Evolutionary conservation across 2,888 invertebrate species (phyloP), one percentile per base, ranked within the genome.

Genomic region (Beris morrisii): DNA sequence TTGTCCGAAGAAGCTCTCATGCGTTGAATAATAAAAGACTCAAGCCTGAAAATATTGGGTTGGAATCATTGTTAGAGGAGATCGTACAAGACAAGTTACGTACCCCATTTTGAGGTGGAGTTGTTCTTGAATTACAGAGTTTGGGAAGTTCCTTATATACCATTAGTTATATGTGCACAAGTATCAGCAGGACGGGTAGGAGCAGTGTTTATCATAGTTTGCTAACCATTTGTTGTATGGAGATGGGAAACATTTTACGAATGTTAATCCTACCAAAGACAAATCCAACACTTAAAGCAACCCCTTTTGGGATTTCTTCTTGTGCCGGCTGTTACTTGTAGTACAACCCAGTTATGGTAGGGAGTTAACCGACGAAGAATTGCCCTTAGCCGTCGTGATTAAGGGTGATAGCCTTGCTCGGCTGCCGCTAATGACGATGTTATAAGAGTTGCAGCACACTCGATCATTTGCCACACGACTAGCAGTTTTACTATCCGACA

Each of bases 181-280:
- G 95, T 75, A 91, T 95, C 69, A 87, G 92, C 13, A 95, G 95
- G 94, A 95, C 95, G 94, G 93, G 92, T 4, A 99, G 98, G 98
- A 97, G 97, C 77, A 97, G 99, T 77, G 93, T 97, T 76, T 99
- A 95, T 80, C 95, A 97, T 82, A 96, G 96, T 75, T 97, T 98
- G 95, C 84, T 98, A 72, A 95, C n/a, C 98, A 0, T 97, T 99
- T 78, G 91, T 95, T 28, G 87, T 97, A 57, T 84, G 99, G 31
- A 84, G 98, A 74, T 93, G 93, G 90, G 96, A 1, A 95, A 97
- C 79, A 82, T 97, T 44, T 86, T 99, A 58, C 99, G 98, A 98
- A 90, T 99, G 84, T 88, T 96, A n/a, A 71, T 96, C 96, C 22
- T 91, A 96, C 81, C 96, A 97, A 76, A 86, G 97, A 53, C 89